Conservation (phyloP, 2,113 vertebrate species). For the Hyperoodon ampullatus region DNA sequence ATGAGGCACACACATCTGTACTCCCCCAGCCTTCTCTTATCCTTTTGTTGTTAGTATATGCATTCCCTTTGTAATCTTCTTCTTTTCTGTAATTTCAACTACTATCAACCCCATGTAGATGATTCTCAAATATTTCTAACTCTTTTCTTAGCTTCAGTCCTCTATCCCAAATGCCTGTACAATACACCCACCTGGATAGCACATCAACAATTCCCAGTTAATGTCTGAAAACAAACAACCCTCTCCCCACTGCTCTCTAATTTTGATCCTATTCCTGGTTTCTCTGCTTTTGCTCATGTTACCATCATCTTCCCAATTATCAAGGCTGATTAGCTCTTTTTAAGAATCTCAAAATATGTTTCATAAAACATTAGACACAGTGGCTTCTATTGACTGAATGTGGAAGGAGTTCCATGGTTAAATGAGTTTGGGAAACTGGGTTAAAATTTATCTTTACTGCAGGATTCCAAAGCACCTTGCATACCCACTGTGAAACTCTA, state of each 20-base stretch:
- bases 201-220: background rate
- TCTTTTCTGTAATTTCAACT: conserved; percentile 13
- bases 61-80: background rate
- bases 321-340: background rate
- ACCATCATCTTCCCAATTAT: background rate
- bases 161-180: background rate
- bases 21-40: background rate
- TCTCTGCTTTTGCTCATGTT: background rate
- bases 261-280: background rate
- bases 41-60: background rate
- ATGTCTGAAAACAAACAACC: background rate
- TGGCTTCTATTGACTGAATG: background rate
- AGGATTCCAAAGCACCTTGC: background rate
- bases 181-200: background rate
- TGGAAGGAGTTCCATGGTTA: background rate
- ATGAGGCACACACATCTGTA: background rate
- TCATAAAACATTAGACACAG: background rate
- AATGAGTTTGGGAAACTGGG: background rate
- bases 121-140: background rate
- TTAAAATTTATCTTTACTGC: background rate
- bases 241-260: background rate
- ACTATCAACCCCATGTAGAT: background rate
- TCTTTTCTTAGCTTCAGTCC: background rate
- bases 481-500: background rate
- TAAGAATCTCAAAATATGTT: background rate